Conservation (phyloP, 2,888 invertebrate species). For the Dynastes grantii region DNA sequence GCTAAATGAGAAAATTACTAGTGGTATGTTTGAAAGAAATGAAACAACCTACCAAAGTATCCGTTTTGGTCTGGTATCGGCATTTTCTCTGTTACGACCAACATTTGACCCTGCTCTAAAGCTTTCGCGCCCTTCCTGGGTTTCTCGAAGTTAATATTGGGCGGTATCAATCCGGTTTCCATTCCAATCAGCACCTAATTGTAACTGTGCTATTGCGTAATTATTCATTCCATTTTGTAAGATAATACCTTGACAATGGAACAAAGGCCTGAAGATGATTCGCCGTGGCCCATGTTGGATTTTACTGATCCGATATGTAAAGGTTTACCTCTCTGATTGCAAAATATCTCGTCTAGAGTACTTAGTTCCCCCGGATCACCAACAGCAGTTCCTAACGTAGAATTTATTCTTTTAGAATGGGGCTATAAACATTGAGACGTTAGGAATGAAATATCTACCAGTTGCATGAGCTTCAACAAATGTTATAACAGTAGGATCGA, state of each 20-base stretch:
- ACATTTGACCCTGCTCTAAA: no score
- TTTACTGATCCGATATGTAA: slow-evolving; percentile 70
- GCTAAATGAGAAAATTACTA: no score
- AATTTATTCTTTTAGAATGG: background rate
- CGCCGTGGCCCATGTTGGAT: slow-evolving; percentile 95
- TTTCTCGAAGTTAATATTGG: no score
- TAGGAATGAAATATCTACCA: no score
- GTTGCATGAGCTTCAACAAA: slow-evolving; percentile 63
- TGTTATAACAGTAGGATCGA: slow-evolving; percentile 71
- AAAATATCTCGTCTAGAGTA: slow-evolving; percentile 76
- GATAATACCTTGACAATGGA: slow-evolving; percentile 83
- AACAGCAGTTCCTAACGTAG: slow-evolving; percentile 76
- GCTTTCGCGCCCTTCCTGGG: no score
- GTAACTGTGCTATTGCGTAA: no score
- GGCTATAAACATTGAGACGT: no score
- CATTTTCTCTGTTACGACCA: no score
- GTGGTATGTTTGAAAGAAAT: no score
- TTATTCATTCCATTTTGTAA: background rate
- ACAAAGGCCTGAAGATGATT: slow-evolving; percentile 88
- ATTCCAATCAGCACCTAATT: slow-evolving; percentile 74
- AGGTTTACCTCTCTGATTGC: no score
- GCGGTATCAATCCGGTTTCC: slow-evolving; percentile 83
- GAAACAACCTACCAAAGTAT: no score
- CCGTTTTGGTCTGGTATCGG: no score
- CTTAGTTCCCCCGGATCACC: slow-evolving; percentile 95